These are phyloP conservation scores for Oceanodroma leucorhoa DNA, from an alignment of 2,797 vertebrate genomes.

Conservation along the genomic window DNA sequence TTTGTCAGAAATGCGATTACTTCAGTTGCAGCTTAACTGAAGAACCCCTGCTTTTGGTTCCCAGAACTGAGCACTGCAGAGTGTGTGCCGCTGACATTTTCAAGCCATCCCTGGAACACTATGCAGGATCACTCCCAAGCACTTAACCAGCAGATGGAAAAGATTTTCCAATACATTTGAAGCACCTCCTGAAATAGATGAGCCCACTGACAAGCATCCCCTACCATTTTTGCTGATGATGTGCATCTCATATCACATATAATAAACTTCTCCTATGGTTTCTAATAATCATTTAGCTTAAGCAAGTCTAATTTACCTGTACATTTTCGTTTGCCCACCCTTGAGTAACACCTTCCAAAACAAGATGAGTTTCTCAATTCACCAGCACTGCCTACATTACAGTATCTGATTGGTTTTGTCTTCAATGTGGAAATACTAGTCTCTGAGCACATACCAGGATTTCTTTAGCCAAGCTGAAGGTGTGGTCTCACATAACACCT, in stretches of 20 bases:
- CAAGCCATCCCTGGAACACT: not conserved
- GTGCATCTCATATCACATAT: not conserved
- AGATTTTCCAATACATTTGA: not conserved
- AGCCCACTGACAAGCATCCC: not conserved
- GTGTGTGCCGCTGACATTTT: accelerated
- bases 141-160: not conserved
- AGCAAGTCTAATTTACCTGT: not conserved
- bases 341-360: not conserved
- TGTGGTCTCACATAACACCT: not conserved
- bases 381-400: not conserved
- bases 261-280: not conserved
- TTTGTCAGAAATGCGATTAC: not conserved
- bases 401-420: not conserved
- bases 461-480: not conserved
- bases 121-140: not conserved
- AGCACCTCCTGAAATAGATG: not conserved
- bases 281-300: not conserved
- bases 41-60: not conserved
- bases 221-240: not conserved
- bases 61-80: not conserved
- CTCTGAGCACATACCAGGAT: not conserved
- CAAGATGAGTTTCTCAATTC: not conserved
- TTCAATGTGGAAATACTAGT: accelerated
- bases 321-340: not conserved
- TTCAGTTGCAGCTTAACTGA: not conserved